Evolutionary conservation across 2,888 invertebrate species (phyloP).

Genomic region (Cecidostiba fungosa): DNA sequence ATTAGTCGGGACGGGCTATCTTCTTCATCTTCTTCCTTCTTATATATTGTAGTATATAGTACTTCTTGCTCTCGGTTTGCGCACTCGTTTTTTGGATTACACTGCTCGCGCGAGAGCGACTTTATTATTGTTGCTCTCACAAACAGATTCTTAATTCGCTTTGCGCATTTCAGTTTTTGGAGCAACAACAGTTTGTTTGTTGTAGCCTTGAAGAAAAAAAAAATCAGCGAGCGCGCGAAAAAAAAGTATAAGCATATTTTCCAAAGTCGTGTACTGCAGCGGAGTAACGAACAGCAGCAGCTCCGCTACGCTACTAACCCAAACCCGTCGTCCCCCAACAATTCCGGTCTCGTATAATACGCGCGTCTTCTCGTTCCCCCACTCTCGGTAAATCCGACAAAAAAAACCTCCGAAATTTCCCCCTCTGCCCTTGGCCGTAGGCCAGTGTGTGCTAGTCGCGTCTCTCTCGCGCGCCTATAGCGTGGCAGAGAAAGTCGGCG

Average conservation of each 20-base stretch:
- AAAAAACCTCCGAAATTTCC: background rate
- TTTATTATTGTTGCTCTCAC: too few relatives aligned
- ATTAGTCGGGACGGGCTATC: background rate
- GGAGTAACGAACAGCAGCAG: constrained; percentile 5
- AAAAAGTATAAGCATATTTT: too few relatives aligned
- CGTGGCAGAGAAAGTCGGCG: background rate
- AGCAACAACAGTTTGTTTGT: too few relatives aligned
- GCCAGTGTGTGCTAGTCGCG: constrained; percentile 65
- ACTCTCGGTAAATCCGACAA: background rate
- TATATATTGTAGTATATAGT: background rate
- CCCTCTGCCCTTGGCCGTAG: constrained; percentile 66
- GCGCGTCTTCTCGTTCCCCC: background rate
- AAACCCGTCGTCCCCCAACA: constrained; percentile 11
- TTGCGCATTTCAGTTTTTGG: too few relatives aligned
- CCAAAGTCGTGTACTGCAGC: background rate
- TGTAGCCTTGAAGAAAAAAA: too few relatives aligned
- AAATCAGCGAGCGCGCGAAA: too few relatives aligned
- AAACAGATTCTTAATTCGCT: too few relatives aligned
- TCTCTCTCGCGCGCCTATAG: constrained; percentile 32
- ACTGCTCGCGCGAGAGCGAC: background rate
- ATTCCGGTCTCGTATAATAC: background rate
- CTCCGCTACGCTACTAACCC: constrained; percentile 4
- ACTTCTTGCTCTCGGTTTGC: background rate
- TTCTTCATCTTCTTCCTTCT: constrained; percentile 9
- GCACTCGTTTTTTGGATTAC: background rate